Conservation (phyloP, 2,888 invertebrate species). For the Eupithecia inturbata region DNA sequence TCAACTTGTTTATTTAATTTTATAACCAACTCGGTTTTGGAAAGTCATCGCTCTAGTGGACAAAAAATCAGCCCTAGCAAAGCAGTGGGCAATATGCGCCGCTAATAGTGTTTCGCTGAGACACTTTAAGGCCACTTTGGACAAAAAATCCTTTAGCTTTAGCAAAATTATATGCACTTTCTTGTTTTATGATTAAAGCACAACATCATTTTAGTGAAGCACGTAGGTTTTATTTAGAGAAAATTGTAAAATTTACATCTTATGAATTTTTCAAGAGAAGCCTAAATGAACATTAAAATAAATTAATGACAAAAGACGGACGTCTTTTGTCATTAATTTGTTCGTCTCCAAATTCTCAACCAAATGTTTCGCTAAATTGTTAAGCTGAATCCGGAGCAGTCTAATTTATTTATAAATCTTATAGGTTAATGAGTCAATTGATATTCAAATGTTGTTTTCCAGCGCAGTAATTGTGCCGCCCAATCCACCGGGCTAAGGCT, state of each 20-base stretch:
- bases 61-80: background rate
- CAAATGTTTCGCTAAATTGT: conserved; percentile 20
- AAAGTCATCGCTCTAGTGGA: background rate
- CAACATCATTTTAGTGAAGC: no score
- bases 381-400: conserved; percentile 13
- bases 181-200: background rate
- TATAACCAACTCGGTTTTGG: background rate
- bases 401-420: conserved; percentile 35
- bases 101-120: conserved; percentile 19
- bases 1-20: background rate
- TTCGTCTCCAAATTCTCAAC: conserved; percentile 10
- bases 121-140: conserved; percentile 8
- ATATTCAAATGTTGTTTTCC: conserved; percentile 66
- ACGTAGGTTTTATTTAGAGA: no score
- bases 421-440: conserved; percentile 51
- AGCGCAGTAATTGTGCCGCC: conserved; percentile 64
- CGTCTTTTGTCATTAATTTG: conserved; percentile 10
- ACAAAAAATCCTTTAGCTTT: background rate
- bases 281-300: no score
- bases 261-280: no score
- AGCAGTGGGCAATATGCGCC: conserved; percentile 22
- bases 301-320: no score
- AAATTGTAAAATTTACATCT: no score
- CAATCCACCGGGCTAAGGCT: conserved; percentile 61
- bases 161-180: background rate